Evolutionary conservation across 2,113 vertebrate genomes (phyloP), one percentile per base, ranked within the genome.

Genomic region (Leucopsar rothschildi): DNA sequence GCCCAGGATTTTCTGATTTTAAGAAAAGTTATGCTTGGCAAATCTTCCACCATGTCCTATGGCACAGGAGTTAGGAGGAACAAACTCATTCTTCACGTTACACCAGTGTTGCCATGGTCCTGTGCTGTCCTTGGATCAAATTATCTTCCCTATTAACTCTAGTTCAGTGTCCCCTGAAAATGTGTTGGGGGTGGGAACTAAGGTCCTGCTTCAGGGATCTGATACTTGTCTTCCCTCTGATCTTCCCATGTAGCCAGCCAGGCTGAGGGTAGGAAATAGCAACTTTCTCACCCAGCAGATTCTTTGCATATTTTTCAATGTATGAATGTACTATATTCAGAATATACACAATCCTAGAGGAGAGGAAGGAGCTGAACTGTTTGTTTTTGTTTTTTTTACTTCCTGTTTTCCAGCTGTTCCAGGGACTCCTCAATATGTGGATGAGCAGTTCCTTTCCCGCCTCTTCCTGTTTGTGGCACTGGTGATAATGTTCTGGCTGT

Each of bases 401-500:
- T 96, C 57, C 63, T 95, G 82, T 96, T 95, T 96, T 97, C 50
- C 94, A 99, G 99, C 99, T 53, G 98, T 99, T 86, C 99, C 99
- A 10, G 99, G 99, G 85, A 99, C 99, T 19, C 99, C 99, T 16
- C 99, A 99, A 92, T 99, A 99, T 68, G 98, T 97, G 96, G 99
- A 99, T 40, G 99, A 99, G 77, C 99, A 99, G 98, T 99, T 99
- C 97, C 98, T 99, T 87, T 99, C 99, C 60, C 99, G 99, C 86
- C 99, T 99, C 94, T 99, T 99, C 98, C 98, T 99, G 94, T 99
- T 99, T 88, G 99, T 99, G 49, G 99, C 99, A 52, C 98, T 99
- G 92, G 98, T 99, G 95, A 99, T 99, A 95, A 99, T 99, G 99
- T 99, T 99, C 96, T 99, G 99, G 99, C 98, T 99, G 84, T 97